These are phyloP conservation scores for Falco columbarius DNA, from an alignment of 2,797 vertebrate genomes.

Conservation along the genomic window DNA sequence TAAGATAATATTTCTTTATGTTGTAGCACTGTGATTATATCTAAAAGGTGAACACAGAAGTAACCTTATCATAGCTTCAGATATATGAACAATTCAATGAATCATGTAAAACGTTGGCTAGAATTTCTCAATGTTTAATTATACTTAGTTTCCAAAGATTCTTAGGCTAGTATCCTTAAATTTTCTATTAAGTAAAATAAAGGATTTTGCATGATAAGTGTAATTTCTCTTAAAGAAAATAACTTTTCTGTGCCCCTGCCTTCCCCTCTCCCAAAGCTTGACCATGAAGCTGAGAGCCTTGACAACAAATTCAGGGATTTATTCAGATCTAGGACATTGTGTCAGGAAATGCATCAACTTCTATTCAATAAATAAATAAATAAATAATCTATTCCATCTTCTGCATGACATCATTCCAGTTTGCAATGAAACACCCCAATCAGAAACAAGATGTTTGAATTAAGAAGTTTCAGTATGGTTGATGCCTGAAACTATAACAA, in stretches of 20 bases:
- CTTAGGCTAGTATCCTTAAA: neutral
- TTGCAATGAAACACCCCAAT: neutral
- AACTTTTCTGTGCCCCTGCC: neutral
- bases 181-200: neutral
- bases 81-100: neutral
- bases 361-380: neutral
- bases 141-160: neutral
- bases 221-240: neutral
- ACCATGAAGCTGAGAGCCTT: neutral
- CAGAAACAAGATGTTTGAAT: conserved; percentile 13
- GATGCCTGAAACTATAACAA: conserved; percentile 33
- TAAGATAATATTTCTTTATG: neutral
- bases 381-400: neutral
- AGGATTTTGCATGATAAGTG: neutral
- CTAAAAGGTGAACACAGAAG: neutral
- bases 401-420: neutral
- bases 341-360: conserved; percentile 19
- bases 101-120: neutral
- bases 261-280: neutral
- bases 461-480: conserved; percentile 17
- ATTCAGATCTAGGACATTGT: neutral
- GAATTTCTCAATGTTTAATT: neutral
- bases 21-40: neutral
- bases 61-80: neutral
- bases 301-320: neutral